Percentiles rank a stretch among this genome's conserved stretches.
phyloP scores from a whole-genome alignment of 2,888 invertebrate species.

The Eristalinus sepulchralis region DNA sequence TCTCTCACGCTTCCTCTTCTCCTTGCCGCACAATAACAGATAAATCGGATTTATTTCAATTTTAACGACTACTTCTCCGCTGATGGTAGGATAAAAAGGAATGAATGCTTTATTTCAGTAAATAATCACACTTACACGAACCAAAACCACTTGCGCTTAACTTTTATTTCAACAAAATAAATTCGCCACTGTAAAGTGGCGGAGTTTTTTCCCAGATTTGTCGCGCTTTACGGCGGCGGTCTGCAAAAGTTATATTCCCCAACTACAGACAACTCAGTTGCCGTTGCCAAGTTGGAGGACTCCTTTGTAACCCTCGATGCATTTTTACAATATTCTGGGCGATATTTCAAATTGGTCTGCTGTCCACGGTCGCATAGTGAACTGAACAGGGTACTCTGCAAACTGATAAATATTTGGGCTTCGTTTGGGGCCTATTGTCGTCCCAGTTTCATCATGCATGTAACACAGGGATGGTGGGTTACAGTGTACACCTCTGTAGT shows the following conservation, averaged over 20 bases:
- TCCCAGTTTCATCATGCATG: constrained; percentile 34
- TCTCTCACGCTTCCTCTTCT: neutral
- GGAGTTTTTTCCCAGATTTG: neutral
- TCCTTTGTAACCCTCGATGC: constrained; percentile 25
- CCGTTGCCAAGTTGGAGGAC: constrained; percentile 1
- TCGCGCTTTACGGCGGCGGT: neutral
- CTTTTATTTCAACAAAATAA: constrained; percentile 46
- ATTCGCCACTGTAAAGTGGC: neutral
- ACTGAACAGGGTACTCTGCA: constrained; percentile 14
- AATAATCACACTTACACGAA: constrained; percentile 39
- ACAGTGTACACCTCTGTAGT: neutral
- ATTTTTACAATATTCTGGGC: constrained; percentile 1
- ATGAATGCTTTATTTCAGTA: neutral
- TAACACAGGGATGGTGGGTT: constrained; percentile 8
- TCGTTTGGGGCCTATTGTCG: constrained; percentile 16
- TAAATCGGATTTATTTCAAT: neutral
- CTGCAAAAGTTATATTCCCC: neutral
- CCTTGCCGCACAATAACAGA: neutral
- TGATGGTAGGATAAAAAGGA: neutral
- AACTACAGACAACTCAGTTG: neutral
- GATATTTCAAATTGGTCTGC: constrained; percentile 7
- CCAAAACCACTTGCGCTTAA: constrained; percentile 31
- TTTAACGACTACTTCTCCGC: neutral
- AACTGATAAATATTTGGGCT: constrained; percentile 52
- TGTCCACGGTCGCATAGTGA: neutral